Base-by-base conservation (phyloP, 2,113 vertebrate species). In the Halichoerus grypus region DNA sequence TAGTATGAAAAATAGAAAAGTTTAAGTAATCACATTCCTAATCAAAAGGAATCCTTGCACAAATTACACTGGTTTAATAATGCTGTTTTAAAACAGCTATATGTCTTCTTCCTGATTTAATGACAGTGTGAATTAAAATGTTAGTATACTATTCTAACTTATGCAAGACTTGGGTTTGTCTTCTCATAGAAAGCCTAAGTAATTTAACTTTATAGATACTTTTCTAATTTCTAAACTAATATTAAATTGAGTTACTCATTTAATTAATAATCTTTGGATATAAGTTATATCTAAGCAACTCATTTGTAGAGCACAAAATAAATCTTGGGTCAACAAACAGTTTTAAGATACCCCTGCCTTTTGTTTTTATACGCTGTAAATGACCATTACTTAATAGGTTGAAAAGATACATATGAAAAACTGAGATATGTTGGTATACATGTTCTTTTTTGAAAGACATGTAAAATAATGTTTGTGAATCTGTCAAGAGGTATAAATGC, bases 221-320 rank as follows among this genome's bases (percentile, higher is more conserved):
- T 67, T 88, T 55, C n/a, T 80, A 46, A 94, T 69, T 80, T 36
- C 42, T 94, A 82, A 94, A 72, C 39, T 81, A 80, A 55, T 42
- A 63, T 94, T 93, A 61, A 82, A 72, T 59, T 67, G 26, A 77
- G 9, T 49, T 80, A 33, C 16, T 57, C 10, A 49, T 26, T 71
- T 81, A 59, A 71, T 69, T 80, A 80, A 49, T 69, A 57, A 80
- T 49, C 12, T 80, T 71, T 88, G 39, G 12, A 28, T 94, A 61
- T 39, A 71, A 71, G 59, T 94, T 59, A 72, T 53, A 36, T 28
- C 46, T 69, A n/a, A 67, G 49, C 26, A 91, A 79, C 46, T 57
- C 31, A 88, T 94, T 59, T 88, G 12, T 59, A 36, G 51, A 80
- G 51, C 80, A 57, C 55, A 12, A 65, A 94, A 84, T 49, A 84